phyloP scores from a whole-genome alignment of 2,113 vertebrate genomes.

The Kryptolebias marmoratus region DNA sequence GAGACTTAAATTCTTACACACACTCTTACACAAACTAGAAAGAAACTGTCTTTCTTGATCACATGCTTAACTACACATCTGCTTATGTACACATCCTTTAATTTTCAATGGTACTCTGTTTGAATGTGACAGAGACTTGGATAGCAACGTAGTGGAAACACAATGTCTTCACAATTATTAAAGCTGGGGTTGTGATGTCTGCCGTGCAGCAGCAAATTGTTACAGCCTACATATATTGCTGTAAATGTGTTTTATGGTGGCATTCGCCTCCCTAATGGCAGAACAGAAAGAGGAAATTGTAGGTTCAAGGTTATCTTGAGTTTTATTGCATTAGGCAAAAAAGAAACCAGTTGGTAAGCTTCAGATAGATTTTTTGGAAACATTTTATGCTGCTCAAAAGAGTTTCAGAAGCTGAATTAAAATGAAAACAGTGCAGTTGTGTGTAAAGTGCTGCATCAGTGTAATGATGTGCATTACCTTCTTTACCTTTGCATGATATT shows the following conservation, averaged over 20 bases:
- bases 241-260: conserved; percentile 26
- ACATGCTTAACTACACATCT: not conserved
- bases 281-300: conserved; percentile 6
- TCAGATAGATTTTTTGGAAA: not conserved
- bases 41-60: not conserved
- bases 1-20: not conserved
- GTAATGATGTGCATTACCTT: not conserved
- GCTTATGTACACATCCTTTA: not conserved
- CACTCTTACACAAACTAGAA: not conserved
- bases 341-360: not conserved
- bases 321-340: conserved; percentile 22
- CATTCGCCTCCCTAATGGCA: conserved; percentile 17
- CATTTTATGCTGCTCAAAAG: not conserved
- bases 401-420: conserved; percentile 1
- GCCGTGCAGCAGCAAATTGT: conserved; percentile 1
- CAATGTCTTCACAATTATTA: not conserved
- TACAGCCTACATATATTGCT: conserved; percentile 10
- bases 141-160: conserved; percentile 1
- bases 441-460: too few species aligned
- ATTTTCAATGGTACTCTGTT: not conserved
- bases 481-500: not conserved
- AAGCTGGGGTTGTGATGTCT: conserved; percentile 20
- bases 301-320: conserved; percentile 26
- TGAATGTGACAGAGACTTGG: not conserved
- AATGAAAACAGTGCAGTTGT: not conserved